Base-by-base conservation (phyloP, 2,797 vertebrate genomes). In the Sebastes taczanowskii region DNA sequence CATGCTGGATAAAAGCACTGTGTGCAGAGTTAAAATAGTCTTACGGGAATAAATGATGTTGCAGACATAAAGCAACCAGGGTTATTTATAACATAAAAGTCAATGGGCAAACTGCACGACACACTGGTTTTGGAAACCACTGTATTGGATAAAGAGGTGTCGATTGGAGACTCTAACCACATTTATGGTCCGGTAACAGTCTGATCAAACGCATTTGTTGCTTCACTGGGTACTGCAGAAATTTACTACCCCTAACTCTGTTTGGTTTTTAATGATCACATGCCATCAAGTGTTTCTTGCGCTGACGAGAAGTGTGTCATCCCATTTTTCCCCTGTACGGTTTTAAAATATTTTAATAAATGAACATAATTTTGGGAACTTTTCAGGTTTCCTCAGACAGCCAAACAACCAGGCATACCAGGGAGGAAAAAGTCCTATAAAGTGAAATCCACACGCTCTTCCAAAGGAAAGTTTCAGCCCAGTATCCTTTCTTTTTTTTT, bases 391-490 rank as follows among this genome's bases (percentile, higher is more conserved):
- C 76, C 62, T 80, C 29, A 46, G 71, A 63, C 60, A 38, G 46
- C 16, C 46, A 49, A 49, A 20, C 46, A 74, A 77, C 52, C 22
- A 30, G 34, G 52, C 78, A 87, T 73, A 63, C 75, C 42, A 75
- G 27, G 25, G 52, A 83, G 71, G 52, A 66, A 73, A 65, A 86
- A 70, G 49, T 58, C 65, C 81, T 55, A 75, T 88, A 88, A 88
- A 91, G 70, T 79, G 29, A 79, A 88, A 85, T 89, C 67, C 79
- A 78, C 71, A 62, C 78, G 35, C 70, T 78, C 65, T 74, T 86
- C 84, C 82, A 85, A 84, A 92, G 93, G 88, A 94, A 93, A 92
- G 34, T 86, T 89, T 88, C 83, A 84, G 82, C 78, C 34, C 75
- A 80, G 68, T 66, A 75, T 86, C 77, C 29, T 73, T 32, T 42